Base-by-base conservation (phyloP, 1,140 invertebrate genomes). In the Nasonia longicornis region DNA sequence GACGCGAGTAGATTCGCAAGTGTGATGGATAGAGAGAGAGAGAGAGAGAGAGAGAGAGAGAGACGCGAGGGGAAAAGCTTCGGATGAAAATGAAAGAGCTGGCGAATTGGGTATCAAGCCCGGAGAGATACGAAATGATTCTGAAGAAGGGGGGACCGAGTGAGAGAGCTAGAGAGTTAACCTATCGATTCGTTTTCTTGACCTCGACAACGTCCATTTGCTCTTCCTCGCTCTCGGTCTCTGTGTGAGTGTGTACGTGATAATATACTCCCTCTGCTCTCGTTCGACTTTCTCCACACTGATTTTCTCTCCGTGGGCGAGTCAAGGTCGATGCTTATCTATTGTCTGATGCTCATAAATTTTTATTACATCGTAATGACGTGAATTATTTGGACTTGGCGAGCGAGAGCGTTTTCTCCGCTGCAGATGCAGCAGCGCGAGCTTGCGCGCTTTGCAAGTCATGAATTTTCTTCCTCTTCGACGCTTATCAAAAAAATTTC, bases 101-200 rank as follows among this genome's bases (percentile, higher is more conserved):
- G 26, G 35, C 74, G 77, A 70, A 78, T 70, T 77, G 67, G 45
- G 75, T 72, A 77, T 77, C 74, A 73, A 35, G 29, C 20, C 78
- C 83, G 85, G 87, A 86, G 86, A 87, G 85, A 86, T 58, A 81
- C 79, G 71, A 81, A 80, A 85, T 83, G 72, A 83, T 81, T 83
- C 29, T 67, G 75, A 75, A 70, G 77, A 80, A 75, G 35, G 77
- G 82, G 66, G 72, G 79, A 58, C 42, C 45, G 76, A 84, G 8
- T 8, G 45, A 48, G 45, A 48, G 2, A 16, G 14, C 26, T 26
- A 14, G 45, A 48, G 85, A 85, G 84, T 84, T 80, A 83, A 79
- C 81, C 83, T 85, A 87, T 90, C 87, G 88, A 89, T 89, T 89
- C 85, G 84, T 87, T 89, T 88, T 86, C 87, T 90, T 89, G 89